Evolutionary conservation across 2,888 invertebrate genomes (phyloP).

Genomic region (Sinelater perroti): DNA sequence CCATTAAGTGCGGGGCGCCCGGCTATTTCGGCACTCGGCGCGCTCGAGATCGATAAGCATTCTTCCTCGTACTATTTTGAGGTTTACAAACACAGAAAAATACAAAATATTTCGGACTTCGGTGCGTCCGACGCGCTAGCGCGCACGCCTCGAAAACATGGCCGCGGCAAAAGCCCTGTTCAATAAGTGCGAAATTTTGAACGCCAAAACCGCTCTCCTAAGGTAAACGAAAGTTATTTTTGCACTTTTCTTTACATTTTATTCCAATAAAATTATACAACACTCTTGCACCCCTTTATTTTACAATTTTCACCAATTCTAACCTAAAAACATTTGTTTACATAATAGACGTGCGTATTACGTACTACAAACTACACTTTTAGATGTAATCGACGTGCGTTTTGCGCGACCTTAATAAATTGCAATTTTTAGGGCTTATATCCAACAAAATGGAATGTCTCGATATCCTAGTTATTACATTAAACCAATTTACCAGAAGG

Average conservation of each 20-base stretch:
- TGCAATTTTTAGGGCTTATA: conserved; percentile 41
- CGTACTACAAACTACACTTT: background rate
- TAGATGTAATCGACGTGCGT: background rate
- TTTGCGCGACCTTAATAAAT: background rate
- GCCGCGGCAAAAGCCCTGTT: conserved; percentile 42
- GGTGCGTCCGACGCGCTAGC: background rate
- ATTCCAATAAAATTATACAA: background rate
- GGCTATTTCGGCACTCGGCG: conserved; percentile 19
- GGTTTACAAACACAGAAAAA: conserved; percentile 29
- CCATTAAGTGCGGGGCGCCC: conserved; percentile 9
- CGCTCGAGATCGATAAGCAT: conserved; percentile 30
- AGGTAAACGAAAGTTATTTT: conserved; percentile 38
- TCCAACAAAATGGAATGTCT: conserved; percentile 61
- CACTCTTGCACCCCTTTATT: too few species aligned
- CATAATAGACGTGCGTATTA: background rate
- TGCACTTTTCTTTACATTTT: background rate
- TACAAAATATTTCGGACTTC: conserved; percentile 19
- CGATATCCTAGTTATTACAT: conserved; percentile 65
- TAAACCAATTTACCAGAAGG: conserved; percentile 73
- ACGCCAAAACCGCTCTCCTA: conserved; percentile 32
- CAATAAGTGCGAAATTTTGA: conserved; percentile 40
- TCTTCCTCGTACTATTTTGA: conserved; percentile 22
- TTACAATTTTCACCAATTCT: background rate
- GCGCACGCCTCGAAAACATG: conserved; percentile 38
- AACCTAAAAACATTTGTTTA: background rate